phyloP scores from a whole-genome alignment of 2,888 invertebrate genomes.

The Synergus laeviventris region DNA sequence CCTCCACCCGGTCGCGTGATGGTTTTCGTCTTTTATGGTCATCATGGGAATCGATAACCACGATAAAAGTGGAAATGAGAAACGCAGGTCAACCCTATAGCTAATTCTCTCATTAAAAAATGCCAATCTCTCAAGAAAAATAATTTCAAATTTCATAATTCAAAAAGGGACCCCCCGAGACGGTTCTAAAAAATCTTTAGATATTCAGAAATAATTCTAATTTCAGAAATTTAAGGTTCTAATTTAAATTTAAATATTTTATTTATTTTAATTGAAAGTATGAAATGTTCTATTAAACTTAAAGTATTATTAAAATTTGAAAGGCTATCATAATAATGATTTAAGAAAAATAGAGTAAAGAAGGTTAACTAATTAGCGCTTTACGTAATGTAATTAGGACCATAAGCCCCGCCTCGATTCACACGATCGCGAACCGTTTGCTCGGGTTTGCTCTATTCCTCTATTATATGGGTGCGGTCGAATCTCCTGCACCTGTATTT shows the following conservation, averaged over 20 bases:
- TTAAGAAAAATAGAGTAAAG: not conserved
- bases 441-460: constrained; percentile 23
- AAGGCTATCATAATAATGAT: not conserved
- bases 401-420: constrained; percentile 18
- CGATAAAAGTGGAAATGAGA: constrained; percentile 16
- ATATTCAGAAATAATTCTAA: too few relatives aligned
- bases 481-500: constrained; percentile 62
- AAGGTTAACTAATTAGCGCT: constrained; percentile 57
- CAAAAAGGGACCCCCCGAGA: not conserved
- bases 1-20: constrained; percentile 9
- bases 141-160: not conserved
- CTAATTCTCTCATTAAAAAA: not conserved
- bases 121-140: not conserved
- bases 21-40: constrained; percentile 27
- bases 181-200: too few relatives aligned
- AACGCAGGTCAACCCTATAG: constrained; percentile 8
- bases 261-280: too few relatives aligned
- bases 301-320: not conserved
- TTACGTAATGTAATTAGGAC: constrained; percentile 63
- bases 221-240: too few relatives aligned
- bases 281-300: too few relatives aligned
- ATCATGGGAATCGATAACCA: constrained; percentile 22
- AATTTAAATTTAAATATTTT: too few relatives aligned
- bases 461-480: constrained; percentile 54
- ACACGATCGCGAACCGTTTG: constrained; percentile 31